phyloP scores from a whole-genome alignment of 2,113 vertebrate genomes.

The Cettia cetti region DNA sequence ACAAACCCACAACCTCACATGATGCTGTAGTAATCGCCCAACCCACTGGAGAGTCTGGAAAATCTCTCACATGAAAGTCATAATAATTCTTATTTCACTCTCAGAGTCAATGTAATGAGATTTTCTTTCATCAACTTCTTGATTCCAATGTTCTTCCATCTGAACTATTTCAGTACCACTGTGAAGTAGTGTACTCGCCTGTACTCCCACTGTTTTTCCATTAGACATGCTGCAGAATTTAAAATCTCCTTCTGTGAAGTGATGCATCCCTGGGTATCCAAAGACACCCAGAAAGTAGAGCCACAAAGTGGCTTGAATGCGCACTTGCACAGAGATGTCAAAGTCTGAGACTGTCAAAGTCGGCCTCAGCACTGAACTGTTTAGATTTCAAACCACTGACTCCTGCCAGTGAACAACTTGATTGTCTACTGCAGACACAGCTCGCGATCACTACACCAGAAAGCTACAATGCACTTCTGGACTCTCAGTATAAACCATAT shows the following conservation, averaged over 20 bases:
- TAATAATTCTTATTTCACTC: not conserved
- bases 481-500: not conserved
- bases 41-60: not conserved
- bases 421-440: not conserved
- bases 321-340: not conserved
- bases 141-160: not conserved
- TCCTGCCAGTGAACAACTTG: not conserved
- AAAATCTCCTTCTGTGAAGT: not conserved
- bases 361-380: not conserved
- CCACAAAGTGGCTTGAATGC: accelerated
- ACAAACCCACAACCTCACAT: not conserved
- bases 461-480: not conserved
- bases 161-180: not conserved
- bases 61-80: not conserved
- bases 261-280: not conserved
- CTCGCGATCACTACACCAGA: not conserved
- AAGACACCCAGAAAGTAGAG: not conserved
- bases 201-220: not conserved
- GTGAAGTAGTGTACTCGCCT: not conserved
- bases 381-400: not conserved
- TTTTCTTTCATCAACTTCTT: not conserved
- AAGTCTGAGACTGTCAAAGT: not conserved
- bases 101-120: not conserved
- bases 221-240: not conserved
- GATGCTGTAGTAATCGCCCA: not conserved